Percentiles rank a stretch among this genome's conserved stretches.
Conservation (phyloP, 2,797 vertebrate species). For the Steatocranus sp. region DNA sequence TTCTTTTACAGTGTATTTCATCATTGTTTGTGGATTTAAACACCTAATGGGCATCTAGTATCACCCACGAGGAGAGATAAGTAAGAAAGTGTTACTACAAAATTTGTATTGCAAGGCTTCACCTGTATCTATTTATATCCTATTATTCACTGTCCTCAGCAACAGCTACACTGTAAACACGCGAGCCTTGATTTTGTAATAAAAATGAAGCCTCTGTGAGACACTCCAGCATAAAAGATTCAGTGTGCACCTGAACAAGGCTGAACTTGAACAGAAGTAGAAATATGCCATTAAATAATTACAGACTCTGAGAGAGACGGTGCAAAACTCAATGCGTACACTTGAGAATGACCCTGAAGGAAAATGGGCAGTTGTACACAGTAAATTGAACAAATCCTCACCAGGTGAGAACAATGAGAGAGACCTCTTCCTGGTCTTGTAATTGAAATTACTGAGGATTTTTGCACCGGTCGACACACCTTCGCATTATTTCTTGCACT, state of each 20-base stretch:
- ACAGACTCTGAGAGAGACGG: neutral
- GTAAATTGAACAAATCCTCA: constrained; percentile 2
- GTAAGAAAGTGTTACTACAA: neutral
- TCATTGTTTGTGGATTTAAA: neutral
- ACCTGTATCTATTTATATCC: neutral
- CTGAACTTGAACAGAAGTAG: neutral
- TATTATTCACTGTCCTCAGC: neutral
- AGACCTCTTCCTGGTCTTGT: neutral
- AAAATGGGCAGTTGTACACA: neutral
- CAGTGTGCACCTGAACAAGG: neutral
- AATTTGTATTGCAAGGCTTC: neutral
- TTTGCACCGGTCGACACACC: neutral
- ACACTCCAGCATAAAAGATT: neutral
- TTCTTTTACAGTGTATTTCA: neutral
- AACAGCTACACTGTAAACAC: neutral
- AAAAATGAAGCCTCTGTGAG: neutral
- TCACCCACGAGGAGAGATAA: neutral
- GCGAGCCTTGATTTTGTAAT: neutral
- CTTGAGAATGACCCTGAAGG: neutral
- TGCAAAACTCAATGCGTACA: neutral
- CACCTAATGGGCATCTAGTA: neutral
- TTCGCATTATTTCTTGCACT: neutral
- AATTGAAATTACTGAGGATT: neutral
- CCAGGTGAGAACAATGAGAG: neutral
- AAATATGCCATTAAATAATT: neutral